Evolutionary conservation across 2,888 invertebrate species (phyloP).

Genomic region (Lampropteryx suffumata): DNA sequence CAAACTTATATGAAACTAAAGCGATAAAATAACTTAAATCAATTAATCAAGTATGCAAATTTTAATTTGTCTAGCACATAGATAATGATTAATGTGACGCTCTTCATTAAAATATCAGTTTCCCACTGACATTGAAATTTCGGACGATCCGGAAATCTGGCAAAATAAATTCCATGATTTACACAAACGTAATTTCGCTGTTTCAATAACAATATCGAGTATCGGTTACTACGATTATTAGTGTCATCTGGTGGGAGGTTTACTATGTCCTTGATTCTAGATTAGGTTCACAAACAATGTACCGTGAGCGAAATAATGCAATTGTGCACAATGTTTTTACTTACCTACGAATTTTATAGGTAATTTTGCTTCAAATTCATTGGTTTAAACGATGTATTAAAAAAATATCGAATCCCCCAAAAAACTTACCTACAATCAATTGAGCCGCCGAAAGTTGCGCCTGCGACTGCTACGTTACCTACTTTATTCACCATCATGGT

Average conservation of each 20-base stretch:
- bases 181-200: conserved; percentile 14
- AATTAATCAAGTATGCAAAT: conserved; percentile 22
- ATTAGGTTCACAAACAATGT: not conserved
- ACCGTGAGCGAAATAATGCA: no score
- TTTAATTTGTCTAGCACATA: conserved; percentile 10
- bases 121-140: conserved; percentile 21
- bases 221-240: conserved; percentile 25
- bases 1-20: conserved; percentile 7
- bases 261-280: conserved; percentile 23
- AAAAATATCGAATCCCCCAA: no score
- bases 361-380: no score
- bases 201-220: conserved; percentile 17
- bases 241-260: conserved; percentile 32
- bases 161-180: conserved; percentile 9
- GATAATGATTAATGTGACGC: conserved; percentile 10
- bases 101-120: conserved; percentile 13
- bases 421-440: no score
- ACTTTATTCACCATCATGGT: no score
- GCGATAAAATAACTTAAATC: conserved; percentile 6
- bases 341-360: no score
- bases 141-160: conserved; percentile 24
- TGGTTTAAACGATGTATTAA: no score
- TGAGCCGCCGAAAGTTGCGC: no score
- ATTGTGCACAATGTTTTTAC: no score
- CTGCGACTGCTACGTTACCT: no score